phyloP scores from a whole-genome alignment of 2,797 vertebrate genomes.

The Sphenodon punctatus region DNA sequence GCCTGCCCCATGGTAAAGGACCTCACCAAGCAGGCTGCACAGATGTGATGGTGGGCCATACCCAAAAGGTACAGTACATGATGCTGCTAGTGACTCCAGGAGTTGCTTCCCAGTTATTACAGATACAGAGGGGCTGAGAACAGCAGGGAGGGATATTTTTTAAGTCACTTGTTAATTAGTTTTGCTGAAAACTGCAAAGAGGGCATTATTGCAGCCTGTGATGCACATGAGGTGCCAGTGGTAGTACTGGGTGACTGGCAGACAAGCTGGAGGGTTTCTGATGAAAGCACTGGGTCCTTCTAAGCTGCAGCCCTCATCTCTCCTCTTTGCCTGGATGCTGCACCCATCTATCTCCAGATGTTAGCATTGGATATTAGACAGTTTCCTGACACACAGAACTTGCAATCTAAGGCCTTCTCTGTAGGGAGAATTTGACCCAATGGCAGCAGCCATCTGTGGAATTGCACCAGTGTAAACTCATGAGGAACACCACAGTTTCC shows the following conservation, averaged over 20 bases:
- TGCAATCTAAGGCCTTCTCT: background rate
- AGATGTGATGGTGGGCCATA: constrained; percentile 74
- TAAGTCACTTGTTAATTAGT: background rate
- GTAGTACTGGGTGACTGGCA: no score
- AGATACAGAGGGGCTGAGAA: background rate
- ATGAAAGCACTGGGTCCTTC: no score
- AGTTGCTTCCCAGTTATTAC: background rate
- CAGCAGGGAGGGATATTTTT: background rate
- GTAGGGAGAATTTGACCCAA: background rate
- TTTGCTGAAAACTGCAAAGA: background rate
- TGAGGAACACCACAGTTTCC: background rate
- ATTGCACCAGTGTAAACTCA: background rate
- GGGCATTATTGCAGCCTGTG: background rate
- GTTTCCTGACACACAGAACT: no score
- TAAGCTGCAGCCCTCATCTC: no score
- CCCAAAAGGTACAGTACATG: constrained; percentile 57
- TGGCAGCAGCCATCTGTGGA: background rate
- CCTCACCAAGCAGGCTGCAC: constrained; percentile 66
- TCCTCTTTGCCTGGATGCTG: no score
- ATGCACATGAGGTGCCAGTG: background rate
- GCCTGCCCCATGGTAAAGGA: constrained; percentile 58
- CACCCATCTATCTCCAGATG: no score
- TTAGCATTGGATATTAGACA: no score
- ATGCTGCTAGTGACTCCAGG: background rate
- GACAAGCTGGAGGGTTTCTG: no score